Evolutionary conservation across 2,888 invertebrate genomes (phyloP).

Genomic region (Xylota sylvarum): DNA sequence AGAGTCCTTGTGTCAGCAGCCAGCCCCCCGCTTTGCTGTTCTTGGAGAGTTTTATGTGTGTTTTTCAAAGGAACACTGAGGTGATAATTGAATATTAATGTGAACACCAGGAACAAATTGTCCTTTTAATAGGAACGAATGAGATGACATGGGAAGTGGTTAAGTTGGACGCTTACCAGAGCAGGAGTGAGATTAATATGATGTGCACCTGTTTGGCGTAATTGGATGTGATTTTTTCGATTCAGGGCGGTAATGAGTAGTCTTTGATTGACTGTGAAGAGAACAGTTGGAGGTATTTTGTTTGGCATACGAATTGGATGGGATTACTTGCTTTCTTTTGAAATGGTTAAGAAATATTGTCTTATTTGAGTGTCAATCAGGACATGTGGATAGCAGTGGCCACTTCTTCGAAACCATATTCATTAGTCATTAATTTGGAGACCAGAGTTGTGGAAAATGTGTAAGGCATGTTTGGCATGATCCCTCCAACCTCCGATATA

Average conservation of each 20-base stretch:
- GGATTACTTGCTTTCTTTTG: no score
- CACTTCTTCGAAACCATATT: no score
- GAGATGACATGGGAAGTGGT: constrained; percentile 18
- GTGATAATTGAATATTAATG: constrained; percentile 55
- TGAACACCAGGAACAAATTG: constrained; percentile 51
- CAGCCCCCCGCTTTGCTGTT: background rate
- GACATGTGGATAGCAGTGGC: no score
- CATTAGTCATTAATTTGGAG: no score
- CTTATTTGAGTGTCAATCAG: no score
- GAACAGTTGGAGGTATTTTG: no score
- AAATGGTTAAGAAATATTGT: no score
- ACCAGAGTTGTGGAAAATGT: no score
- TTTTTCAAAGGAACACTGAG: constrained; percentile 12
- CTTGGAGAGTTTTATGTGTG: background rate
- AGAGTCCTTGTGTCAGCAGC: background rate
- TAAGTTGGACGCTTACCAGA: background rate
- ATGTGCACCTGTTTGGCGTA: background rate
- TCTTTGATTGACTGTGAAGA: background rate
- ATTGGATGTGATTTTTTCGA: background rate
- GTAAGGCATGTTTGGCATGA: no score
- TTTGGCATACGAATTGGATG: no score
- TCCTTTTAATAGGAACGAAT: constrained; percentile 33
- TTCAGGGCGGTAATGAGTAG: background rate
- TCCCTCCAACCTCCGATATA: no score
- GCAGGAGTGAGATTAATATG: background rate